These are phyloP conservation scores for Leptopterna dolabrata DNA, from an alignment of 2,888 invertebrate species.

Conservation along the genomic window DNA sequence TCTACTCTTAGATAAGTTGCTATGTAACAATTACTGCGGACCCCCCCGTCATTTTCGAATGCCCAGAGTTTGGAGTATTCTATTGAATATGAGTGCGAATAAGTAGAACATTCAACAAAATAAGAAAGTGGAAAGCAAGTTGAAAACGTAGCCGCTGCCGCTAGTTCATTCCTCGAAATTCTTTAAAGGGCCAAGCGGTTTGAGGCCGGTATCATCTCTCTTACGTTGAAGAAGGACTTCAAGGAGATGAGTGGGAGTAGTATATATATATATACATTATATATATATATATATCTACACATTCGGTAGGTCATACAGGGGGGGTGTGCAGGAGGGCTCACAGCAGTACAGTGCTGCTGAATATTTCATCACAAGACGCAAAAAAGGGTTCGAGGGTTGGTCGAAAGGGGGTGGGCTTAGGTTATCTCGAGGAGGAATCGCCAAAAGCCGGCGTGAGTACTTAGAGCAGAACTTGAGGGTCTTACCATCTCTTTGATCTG, in stretches of 20 bases:
- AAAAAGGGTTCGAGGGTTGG: not conserved
- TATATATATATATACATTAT: too few relatives aligned
- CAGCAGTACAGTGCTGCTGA: not conserved
- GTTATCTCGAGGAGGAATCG: conserved; percentile 2
- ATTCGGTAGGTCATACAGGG: too few relatives aligned
- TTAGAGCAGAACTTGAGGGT: not conserved
- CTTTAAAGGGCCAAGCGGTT: not conserved
- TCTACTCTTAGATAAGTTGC: too few relatives aligned
- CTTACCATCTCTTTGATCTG: not conserved
- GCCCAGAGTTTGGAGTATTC: too few relatives aligned
- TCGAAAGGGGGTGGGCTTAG: not conserved
- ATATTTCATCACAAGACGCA: not conserved
- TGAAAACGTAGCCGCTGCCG: not conserved
- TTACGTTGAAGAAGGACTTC: not conserved
- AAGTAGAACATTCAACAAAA: too few relatives aligned
- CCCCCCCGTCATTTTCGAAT: too few relatives aligned
- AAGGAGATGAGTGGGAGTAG: not conserved
- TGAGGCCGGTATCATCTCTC: not conserved
- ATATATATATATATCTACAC: too few relatives aligned
- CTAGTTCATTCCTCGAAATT: not conserved
- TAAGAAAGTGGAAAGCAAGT: too few relatives aligned
- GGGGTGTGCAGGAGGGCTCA: not conserved
- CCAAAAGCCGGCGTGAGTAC: not conserved
- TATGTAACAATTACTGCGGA: too few relatives aligned
- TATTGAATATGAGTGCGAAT: too few relatives aligned